phyloP scores from a whole-genome alignment of 2,797 vertebrate genomes.

The Sebastes cheni region DNA sequence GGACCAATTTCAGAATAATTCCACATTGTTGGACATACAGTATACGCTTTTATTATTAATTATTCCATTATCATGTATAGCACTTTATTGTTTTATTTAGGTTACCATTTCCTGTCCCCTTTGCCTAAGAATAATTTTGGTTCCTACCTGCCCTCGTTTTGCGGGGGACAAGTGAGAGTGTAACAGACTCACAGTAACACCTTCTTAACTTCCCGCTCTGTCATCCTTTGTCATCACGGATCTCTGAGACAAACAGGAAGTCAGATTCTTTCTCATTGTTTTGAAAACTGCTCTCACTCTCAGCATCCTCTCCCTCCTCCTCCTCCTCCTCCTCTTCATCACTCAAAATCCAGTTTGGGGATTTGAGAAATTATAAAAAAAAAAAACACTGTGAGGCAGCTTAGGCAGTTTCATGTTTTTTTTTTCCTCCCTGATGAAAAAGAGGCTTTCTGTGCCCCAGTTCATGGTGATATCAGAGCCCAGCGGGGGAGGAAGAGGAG shows the following conservation, averaged over 20 bases:
- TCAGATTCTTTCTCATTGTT: conserved; percentile 16
- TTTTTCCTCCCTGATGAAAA: conserved; percentile 34
- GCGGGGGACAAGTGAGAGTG: neutral
- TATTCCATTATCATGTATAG: too few relatives aligned
- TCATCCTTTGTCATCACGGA: neutral
- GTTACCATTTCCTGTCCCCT: neutral
- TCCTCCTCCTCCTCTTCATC: neutral
- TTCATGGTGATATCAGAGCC: conserved; percentile 52
- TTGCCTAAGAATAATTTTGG: neutral
- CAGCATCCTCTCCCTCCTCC: neutral
- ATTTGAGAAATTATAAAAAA: neutral
- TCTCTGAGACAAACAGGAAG: neutral
- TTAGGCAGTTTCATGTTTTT: neutral
- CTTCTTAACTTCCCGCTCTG: neutral
- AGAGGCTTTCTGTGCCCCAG: conserved; percentile 76
- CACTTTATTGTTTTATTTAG: neutral
- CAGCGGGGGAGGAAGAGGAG: neutral
- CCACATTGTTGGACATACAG: too few relatives aligned
- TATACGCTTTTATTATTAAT: too few relatives aligned
- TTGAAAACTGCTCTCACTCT: neutral
- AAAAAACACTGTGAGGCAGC: neutral
- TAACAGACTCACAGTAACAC: neutral
- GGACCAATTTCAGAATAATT: neutral
- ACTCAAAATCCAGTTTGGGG: conserved; percentile 4
- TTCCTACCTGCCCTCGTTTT: neutral